Evolutionary conservation across 2,113 vertebrate genomes (phyloP).

Genomic region (Microcebus murinus): DNA sequence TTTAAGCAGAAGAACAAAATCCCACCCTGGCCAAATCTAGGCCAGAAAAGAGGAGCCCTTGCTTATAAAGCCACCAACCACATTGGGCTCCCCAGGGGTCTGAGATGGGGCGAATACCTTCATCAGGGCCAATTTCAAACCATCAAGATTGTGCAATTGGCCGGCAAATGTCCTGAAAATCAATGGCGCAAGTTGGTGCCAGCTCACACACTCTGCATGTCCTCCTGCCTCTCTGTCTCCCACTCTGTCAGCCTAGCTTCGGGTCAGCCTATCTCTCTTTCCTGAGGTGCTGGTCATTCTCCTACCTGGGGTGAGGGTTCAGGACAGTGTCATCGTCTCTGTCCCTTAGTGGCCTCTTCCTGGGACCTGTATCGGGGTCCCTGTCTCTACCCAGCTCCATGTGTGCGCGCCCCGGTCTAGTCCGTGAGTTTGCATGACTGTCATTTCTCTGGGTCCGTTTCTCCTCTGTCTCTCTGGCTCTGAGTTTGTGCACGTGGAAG

Average conservation of each 20-base stretch:
- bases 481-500: not conserved
- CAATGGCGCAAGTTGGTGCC: fast-evolving
- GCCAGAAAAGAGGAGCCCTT: not conserved
- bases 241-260: not conserved
- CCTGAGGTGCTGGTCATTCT: not conserved
- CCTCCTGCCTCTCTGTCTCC: not conserved
- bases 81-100: not conserved
- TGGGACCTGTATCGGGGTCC: not conserved
- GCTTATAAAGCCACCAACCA: not conserved
- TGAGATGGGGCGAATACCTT: too few species aligned
- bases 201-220: not conserved
- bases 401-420: too few species aligned
- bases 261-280: not conserved
- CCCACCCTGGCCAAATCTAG: not conserved
- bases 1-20: not conserved
- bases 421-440: not conserved
- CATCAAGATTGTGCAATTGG: not conserved
- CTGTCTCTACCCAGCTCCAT: not conserved
- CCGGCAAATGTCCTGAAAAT: not conserved
- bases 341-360: not conserved
- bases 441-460: not conserved
- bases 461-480: not conserved
- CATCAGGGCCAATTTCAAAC: not conserved
- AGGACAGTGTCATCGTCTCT: not conserved
- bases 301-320: not conserved